A percentile compares a stretch with the other conserved stretches of the same genome.
phyloP scores from a whole-genome alignment of 2,113 vertebrate species.

The Ammodytes dubius region DNA sequence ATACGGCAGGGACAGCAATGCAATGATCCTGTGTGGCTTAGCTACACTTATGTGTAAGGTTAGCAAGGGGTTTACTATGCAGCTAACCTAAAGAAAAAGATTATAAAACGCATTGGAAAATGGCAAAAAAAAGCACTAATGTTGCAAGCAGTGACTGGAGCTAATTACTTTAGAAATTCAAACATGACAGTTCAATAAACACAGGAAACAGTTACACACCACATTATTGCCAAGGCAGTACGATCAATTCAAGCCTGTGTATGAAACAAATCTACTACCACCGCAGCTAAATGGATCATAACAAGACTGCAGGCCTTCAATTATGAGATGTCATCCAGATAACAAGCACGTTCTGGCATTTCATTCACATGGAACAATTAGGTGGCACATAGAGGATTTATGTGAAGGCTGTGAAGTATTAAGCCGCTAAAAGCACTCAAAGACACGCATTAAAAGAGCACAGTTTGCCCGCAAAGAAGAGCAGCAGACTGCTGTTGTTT shows the following conservation, averaged over 20 bases:
- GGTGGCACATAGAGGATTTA: neutral
- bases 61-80: neutral
- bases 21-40: neutral
- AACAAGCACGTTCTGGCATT: neutral
- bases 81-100: neutral
- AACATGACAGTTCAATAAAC: neutral
- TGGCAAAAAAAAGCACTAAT: neutral
- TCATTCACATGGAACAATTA: neutral
- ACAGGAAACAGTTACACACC: neutral
- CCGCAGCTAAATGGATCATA: neutral
- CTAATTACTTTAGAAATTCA: neutral
- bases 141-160: neutral
- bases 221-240: neutral
- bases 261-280: neutral
- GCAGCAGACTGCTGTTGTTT: neutral
- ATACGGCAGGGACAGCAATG: neutral
- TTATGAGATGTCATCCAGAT: neutral
- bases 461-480: neutral
- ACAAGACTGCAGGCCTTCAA: neutral
- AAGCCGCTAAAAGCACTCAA: conserved; percentile 1
- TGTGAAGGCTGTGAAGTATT: conserved; percentile 29
- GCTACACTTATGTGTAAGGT: neutral
- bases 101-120: neutral
- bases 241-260: neutral
- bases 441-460: neutral